A percentile compares a stretch with the other conserved stretches of the same genome.
Conservation (phyloP, 2,113 vertebrate species). For the Gymnocephalus cernua region DNA sequence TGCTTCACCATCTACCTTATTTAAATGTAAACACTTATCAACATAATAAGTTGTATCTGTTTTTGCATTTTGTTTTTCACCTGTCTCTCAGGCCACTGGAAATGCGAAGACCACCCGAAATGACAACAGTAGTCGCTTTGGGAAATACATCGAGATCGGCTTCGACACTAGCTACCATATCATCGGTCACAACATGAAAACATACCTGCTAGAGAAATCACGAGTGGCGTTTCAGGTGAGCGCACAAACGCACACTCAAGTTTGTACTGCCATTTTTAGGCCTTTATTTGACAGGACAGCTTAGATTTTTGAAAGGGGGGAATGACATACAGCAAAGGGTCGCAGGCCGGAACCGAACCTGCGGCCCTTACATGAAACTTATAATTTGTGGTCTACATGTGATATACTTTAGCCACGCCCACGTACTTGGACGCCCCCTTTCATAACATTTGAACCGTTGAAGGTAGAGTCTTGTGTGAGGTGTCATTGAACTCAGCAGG, state of each 20-base stretch:
- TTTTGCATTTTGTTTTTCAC: not conserved
- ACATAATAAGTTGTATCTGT: not conserved
- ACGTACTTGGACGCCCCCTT: no score
- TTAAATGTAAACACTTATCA: not conserved
- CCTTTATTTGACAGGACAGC: no score
- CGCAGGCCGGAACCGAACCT: no score
- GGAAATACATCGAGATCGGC: constrained; percentile 98
- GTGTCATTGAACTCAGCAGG: no score
- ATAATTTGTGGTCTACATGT: no score
- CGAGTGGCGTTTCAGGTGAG: constrained; percentile 98
- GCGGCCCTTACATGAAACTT: no score
- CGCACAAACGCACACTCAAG: not conserved
- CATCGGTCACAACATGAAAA: constrained; percentile 98
- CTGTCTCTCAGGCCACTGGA: constrained; percentile 90
- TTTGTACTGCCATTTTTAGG: not conserved
- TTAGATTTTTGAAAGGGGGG: no score
- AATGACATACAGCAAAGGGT: no score
- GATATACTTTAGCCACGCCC: no score
- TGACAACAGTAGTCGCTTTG: constrained; percentile 99
- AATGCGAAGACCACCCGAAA: constrained; percentile 99
- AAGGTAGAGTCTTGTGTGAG: no score
- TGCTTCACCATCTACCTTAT: not conserved
- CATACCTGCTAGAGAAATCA: constrained; percentile 98
- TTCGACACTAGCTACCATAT: constrained; percentile 95
- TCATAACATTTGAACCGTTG: no score